These are phyloP conservation scores for Helicoverpa assulta DNA, from an alignment of 2,888 invertebrate genomes.

Conservation along the genomic window DNA sequence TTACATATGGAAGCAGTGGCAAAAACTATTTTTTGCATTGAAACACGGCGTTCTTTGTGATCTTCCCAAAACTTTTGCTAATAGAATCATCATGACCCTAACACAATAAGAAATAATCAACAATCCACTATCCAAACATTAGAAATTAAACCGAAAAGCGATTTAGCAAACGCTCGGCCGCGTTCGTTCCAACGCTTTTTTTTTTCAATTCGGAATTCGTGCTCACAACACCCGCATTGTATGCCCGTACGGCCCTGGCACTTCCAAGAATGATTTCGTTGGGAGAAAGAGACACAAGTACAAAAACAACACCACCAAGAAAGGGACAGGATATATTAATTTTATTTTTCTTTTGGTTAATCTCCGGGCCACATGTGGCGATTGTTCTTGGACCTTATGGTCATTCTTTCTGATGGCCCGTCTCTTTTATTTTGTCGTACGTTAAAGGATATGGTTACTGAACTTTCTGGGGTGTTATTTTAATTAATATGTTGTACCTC, in stretches of 20 bases:
- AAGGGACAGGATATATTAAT: slow-evolving; percentile 77
- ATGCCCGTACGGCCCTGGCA: slow-evolving; percentile 82
- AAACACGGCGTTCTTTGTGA: neutral
- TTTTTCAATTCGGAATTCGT: slow-evolving; percentile 80
- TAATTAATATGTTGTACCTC: slow-evolving; percentile 84
- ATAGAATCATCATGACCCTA: slow-evolving; percentile 50
- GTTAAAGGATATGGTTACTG: slow-evolving; percentile 76
- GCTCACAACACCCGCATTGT: slow-evolving; percentile 89
- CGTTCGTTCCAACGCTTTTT: slow-evolving; percentile 75
- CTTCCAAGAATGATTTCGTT: slow-evolving; percentile 89
- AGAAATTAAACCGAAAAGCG: slow-evolving; percentile 74
- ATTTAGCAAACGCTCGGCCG: slow-evolving; percentile 79
- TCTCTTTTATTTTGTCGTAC: slow-evolving; percentile 68
- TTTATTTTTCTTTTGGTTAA: slow-evolving; percentile 88
- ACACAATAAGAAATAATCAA: slow-evolving; percentile 43
- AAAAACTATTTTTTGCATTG: neutral
- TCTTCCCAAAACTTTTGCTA: slow-evolving; percentile 20
- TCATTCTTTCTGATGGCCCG: slow-evolving; percentile 79
- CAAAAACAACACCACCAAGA: slow-evolving; percentile 53
- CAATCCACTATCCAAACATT: slow-evolving; percentile 62
- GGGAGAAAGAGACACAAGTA: slow-evolving; percentile 70
- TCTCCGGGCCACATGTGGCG: slow-evolving; percentile 89
- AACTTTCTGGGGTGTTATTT: slow-evolving; percentile 84
- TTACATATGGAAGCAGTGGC: neutral
- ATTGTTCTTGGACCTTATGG: slow-evolving; percentile 89